These are phyloP conservation scores for Amblyteles armatorius DNA, from an alignment of 2,888 invertebrate species.

Conservation along the genomic window DNA sequence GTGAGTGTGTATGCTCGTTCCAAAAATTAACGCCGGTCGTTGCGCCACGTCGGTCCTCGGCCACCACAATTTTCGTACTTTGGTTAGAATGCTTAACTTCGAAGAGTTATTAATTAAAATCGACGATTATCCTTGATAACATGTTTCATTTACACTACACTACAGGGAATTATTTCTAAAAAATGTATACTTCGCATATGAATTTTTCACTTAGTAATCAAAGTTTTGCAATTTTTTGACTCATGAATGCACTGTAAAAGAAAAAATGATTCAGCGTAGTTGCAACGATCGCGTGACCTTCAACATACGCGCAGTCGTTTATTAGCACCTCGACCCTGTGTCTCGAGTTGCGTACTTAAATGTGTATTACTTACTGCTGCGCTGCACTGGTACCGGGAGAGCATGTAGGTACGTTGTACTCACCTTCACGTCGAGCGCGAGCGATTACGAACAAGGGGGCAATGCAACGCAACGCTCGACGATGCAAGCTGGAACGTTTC, in stretches of 20 bases:
- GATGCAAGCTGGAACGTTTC: constrained; percentile 65
- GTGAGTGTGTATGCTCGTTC: constrained; percentile 46
- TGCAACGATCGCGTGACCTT: constrained; percentile 21
- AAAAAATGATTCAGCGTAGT: constrained; percentile 4
- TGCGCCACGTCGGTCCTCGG: constrained; percentile 24
- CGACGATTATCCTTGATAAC: no score
- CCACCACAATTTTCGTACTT: constrained; percentile 7
- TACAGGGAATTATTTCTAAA: not conserved
- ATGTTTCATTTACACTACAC: not conserved
- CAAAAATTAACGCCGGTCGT: constrained; percentile 62
- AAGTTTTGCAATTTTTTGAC: not conserved
- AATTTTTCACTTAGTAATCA: not conserved
- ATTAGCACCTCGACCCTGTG: constrained; percentile 55
- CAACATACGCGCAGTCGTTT: constrained; percentile 23
- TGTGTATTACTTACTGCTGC: constrained; percentile 15
- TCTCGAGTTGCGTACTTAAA: constrained; percentile 40
- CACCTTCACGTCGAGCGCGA: constrained; percentile 60
- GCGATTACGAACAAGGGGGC: constrained; percentile 56
- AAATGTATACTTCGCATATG: not conserved
- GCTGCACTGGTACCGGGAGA: not conserved
- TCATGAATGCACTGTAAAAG: constrained; percentile 8
- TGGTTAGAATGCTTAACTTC: not conserved
- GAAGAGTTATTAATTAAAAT: not conserved
- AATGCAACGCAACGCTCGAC: constrained; percentile 53
- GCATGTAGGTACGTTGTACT: constrained; percentile 48